Evolutionary conservation across 2,797 vertebrate genomes (phyloP).

Genomic region (Poeciliopsis gracilis): DNA sequence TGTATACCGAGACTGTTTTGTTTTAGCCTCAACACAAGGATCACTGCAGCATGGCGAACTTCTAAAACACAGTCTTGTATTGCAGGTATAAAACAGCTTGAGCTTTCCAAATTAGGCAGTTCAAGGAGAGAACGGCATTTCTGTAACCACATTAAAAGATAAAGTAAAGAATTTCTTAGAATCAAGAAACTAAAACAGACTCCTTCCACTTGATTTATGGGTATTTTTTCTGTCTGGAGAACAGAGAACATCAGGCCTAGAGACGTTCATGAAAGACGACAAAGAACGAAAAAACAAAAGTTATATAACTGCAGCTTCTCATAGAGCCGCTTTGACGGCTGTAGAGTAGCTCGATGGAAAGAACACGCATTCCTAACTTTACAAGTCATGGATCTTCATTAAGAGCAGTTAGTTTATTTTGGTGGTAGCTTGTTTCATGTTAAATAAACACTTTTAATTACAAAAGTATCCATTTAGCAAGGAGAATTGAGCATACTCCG

Average conservation of each 20-base stretch:
- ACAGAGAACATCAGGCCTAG: not conserved
- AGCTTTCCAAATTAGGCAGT: not conserved
- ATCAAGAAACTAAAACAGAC: not conserved
- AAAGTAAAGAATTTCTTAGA: not conserved
- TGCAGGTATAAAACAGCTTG: not conserved
- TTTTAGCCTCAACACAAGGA: slow-evolving; percentile 33
- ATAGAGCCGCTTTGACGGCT: not conserved
- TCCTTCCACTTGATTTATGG: not conserved
- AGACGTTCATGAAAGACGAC: not conserved
- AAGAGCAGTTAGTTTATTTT: not conserved
- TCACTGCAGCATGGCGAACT: slow-evolving; percentile 33
- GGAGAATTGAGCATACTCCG: not conserved
- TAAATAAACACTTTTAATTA: not conserved
- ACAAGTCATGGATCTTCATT: not conserved
- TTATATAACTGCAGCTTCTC: not conserved
- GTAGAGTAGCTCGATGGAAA: not conserved
- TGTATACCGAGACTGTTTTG: slow-evolving; percentile 31
- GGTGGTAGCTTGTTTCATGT: not conserved
- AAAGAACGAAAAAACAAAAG: not conserved
- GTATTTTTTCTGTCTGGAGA: not conserved
- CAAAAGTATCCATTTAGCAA: not conserved
- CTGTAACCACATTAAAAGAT: not conserved
- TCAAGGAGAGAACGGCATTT: not conserved
- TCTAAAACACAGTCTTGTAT: slow-evolving; percentile 44
- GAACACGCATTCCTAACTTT: slow-evolving; percentile 1